Evolutionary conservation across 1,140 invertebrate genomes (phyloP), one percentile per base, ranked within the genome.

Genomic region (Ostrea denselamellosa): DNA sequence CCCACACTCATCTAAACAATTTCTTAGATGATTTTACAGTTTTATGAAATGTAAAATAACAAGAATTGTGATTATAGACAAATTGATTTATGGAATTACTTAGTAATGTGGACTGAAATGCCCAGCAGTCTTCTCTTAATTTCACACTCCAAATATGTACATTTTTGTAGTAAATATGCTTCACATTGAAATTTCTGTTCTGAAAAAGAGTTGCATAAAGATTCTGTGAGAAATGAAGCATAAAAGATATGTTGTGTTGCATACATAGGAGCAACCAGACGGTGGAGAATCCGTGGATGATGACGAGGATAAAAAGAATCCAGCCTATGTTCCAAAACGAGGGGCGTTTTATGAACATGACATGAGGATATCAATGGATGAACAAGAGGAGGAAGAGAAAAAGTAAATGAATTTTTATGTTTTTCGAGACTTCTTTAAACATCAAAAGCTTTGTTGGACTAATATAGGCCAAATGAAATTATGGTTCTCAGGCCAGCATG

Each of bases 281-380:
- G 86, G 92, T 8, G 89, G 91, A 51, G 91, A 93, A 65, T 90
- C 93, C 62, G 89, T 99, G 2, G 98, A 98, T 94, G 97, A 98
- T 95, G 98, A 99, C 95, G 98, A 99, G 94, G 98, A 99, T 94
- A 96, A 97, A 89, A 97, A 98, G 92, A 99, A 99, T 95, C 98
- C 98, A 8, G 98, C 99, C 91, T 99, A 99, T 94, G 99, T 99
- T 92, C 98, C 98, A 0, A 98, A 99, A 95, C 96, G 97, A 89
- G 98, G 98, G 22, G 98, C 97, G 5, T 99, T 99, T 95, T 99
- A 99, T 93, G 98, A 99, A 92, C 98, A 99, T 93, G 98, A 99
- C 95, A 90, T 90, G 62, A 90, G 94, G 54, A 89, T 92, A 19
- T 83, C 83, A 12, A 86, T 85, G 71, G 86, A 89, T 52, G 88